A percentile compares a stretch with the other conserved stretches of the same genome.
Evolutionary conservation across 2,888 invertebrate species (phyloP).

Genomic region (Nephrocerus scutellatus): DNA sequence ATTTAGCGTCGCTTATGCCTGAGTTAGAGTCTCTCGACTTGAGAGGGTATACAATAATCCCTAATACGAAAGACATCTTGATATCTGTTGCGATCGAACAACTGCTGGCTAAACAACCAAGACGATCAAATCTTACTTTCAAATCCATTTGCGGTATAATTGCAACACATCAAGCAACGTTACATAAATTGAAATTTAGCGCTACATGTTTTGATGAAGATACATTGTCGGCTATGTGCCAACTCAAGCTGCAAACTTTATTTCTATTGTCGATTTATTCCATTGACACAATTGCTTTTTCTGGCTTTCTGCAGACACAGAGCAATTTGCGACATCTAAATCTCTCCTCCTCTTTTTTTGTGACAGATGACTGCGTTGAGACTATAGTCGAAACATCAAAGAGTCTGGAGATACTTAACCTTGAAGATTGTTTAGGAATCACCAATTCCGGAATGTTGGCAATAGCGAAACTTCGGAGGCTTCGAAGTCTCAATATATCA

Average conservation of each 20-base stretch:
- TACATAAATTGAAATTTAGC: constrained; percentile 60
- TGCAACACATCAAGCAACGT: constrained; percentile 48
- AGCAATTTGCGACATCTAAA: constrained; percentile 54
- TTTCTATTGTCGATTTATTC: constrained; percentile 20
- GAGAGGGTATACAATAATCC: too few species aligned
- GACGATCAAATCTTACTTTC: constrained; percentile 66
- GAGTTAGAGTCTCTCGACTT: constrained; percentile 57
- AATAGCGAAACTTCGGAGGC: constrained; percentile 51
- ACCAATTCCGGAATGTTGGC: constrained; percentile 56
- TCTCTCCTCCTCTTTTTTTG: constrained; percentile 58
- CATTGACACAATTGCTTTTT: constrained; percentile 18
- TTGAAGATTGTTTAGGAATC: constrained; percentile 59
- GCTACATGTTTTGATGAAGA: constrained; percentile 61
- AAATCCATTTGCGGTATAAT: constrained; percentile 57
- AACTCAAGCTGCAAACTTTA: constrained; percentile 40
- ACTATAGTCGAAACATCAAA: constrained; percentile 55
- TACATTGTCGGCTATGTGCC: constrained; percentile 53
- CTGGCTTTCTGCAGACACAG: constrained; percentile 46
- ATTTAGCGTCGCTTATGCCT: constrained; percentile 57
- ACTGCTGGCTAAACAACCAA: constrained; percentile 48
- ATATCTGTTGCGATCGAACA: too few species aligned
- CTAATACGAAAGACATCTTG: too few species aligned
- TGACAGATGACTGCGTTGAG: constrained; percentile 58
- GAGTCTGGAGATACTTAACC: constrained; percentile 54
- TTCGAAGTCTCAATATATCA: constrained; percentile 59